Base-by-base conservation (phyloP, 2,888 invertebrate species). In the Tortrix viridana region DNA sequence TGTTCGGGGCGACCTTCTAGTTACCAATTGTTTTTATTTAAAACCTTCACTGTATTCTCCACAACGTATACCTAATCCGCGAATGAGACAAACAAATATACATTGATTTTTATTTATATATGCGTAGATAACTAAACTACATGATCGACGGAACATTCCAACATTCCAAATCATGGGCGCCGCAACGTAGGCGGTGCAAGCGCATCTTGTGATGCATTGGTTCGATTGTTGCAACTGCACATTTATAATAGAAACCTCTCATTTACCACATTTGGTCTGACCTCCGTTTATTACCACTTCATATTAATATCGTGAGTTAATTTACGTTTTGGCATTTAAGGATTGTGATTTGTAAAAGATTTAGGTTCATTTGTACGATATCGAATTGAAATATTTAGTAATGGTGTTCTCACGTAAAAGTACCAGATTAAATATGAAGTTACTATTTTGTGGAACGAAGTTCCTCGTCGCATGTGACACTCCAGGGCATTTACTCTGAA, bases 91-190 rank as follows among this genome's bases (percentile, higher is more conserved):
- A 23, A 23, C 23, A 23, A 23, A 23, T 1, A 23, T 1, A 23
- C 23, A 5, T 23, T 4, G 3, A 23, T 1, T 23, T 23, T 23
- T 23, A 23, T 23, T 23, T 23, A 23, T 23, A 23, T 23, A n/a
- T n/a, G n/a, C n/a, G n/a, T n/a, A n/a, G n/a, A n/a, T n/a, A n/a
- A n/a, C n/a, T n/a, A n/a, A n/a, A n/a, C n/a, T n/a, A n/a, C n/a
- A 18, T 9, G 18, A 16, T 6, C 26, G 20, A 43, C 26, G 19
- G 16, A 55, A 22, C 6, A n/a, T n/a, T n/a, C n/a, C n/a, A 14
- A 26, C 26, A 49, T 60, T 46, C 41, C 49, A 62, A 71, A 18
- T 43, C 60, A 69, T 84, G 77, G 84, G 71, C 69, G 76, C 81
- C 70, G 5, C 7, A 54, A 22, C 26, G 54, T 55, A 23, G 47